Percentiles rank a stretch among this genome's conserved stretches.
Conservation (phyloP, 1,140 invertebrate species). For the Pygmarrhopalites habei region DNA sequence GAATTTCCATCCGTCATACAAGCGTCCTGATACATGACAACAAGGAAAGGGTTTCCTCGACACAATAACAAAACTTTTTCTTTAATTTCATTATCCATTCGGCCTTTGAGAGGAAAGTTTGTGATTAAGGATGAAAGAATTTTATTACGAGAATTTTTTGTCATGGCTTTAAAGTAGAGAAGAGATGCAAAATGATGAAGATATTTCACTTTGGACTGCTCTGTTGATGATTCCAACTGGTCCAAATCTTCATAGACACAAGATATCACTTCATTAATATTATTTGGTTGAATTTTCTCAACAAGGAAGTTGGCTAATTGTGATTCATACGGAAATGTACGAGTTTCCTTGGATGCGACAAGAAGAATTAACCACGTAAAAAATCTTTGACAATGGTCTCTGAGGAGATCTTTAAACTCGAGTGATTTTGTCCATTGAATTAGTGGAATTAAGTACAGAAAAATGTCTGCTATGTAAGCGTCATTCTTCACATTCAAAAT, state of each 20-base stretch:
- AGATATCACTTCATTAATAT: neutral
- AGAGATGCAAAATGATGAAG: constrained; percentile 18
- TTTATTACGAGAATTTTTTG: constrained; percentile 2
- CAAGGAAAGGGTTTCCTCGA: neutral
- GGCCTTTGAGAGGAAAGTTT: constrained; percentile 16
- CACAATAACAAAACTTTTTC: constrained; percentile 9
- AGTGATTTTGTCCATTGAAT: neutral
- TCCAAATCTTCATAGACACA: constrained; percentile 4
- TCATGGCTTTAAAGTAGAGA: neutral
- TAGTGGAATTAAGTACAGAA: constrained; percentile 12
- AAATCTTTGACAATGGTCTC: neutral
- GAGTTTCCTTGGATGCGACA: neutral
- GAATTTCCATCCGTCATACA: constrained; percentile 19
- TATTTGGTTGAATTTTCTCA: neutral
- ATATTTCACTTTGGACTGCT: neutral
- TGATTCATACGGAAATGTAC: neutral
- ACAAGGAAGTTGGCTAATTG: neutral
- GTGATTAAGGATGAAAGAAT: constrained; percentile 13
- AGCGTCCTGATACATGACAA: constrained; percentile 10
- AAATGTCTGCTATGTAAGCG: constrained; percentile 9
- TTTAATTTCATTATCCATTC: constrained; percentile 15
- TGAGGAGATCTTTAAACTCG: neutral
- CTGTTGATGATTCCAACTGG: neutral
- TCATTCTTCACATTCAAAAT: neutral
- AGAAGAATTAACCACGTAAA: constrained; percentile 5